Base-by-base conservation (phyloP, 2,888 invertebrate species). In the Camptogramma bilineatum region DNA sequence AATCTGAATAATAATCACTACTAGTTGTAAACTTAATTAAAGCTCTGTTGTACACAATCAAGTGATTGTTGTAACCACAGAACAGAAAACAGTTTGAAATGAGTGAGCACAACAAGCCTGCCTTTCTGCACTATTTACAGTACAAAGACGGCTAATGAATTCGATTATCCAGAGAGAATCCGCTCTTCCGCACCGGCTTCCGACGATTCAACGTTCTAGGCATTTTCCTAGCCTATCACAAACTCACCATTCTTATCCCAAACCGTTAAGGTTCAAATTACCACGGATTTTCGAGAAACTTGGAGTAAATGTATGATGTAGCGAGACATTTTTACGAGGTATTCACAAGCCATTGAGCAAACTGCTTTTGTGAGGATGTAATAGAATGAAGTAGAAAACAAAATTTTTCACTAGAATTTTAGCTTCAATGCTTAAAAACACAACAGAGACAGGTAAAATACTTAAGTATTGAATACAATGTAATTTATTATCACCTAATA, bases 91-190 rank as follows among this genome's bases (percentile, higher is more conserved):
- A 56, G 47, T 63, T 55, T 68, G 55, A 59, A 63, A 52, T 46
- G 57, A 63, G 54, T 46, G 59, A 64, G 69, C 64, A 47, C 46
- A 18, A 17, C 48, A 68, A 73, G 63, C 58, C 72, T 68, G 73
- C 76, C 77, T 73, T 84, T 83, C 79, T 75, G 75, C 79, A 75
- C 78, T 82, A 80, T 83, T 83, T 77, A 76, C 79, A 77, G 75
- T 73, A 86, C 86, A 88, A 86, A 88, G 84, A 83, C 80, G 74
- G 77, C 84, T 88, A 89, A 90, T 90, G 83, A 90, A 90, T 88
- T 87, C 79, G 84, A 90, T 90, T 88, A 89, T 85, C 82, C 80
- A 79, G 74, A 78, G 78, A 80, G 79, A 85, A 85, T 85, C 81
- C 81, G 73, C 79, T 82, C 80, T 82, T 82, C 81, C 83, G 78